Base-by-base conservation (phyloP, 2,113 vertebrate genomes). In the Rhinopomastus cyanomelas region DNA sequence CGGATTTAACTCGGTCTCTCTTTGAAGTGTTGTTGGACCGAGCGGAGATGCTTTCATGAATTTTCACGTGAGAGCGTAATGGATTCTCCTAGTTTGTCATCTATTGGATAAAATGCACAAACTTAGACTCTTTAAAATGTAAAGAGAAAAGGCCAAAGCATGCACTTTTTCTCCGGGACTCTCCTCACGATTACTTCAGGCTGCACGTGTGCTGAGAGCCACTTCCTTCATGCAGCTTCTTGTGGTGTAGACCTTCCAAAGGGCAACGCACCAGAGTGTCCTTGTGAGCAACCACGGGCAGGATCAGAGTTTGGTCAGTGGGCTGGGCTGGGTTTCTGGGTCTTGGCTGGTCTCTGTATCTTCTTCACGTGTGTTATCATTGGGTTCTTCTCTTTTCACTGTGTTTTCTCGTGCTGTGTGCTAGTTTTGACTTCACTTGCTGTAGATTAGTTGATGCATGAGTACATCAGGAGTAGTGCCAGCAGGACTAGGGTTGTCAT, bases 1-100 rank as follows among this genome's bases (percentile, higher is more conserved):
- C 5, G 29, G 64, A 85, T 91, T 96, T 91, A 77, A 88, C 46
- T 76, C 84, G 68, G 73, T 91, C 52, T 11, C 37, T 92, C 90
- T 95, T 83, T 93, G 94, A 96, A 92, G 78, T 89, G 42, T 71
- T 86, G 42, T 83, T 92, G 87, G 61, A 39, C 73, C 72, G 61
- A 93, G 78, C 59, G 60, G 37, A 61, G 77, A 85, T 79, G 30
- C 66, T 95, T 89, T 93, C 53, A 64, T 71, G 51, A 91, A 96
- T 82, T 66, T 87, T 95, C 62, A 51, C 80, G 49, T 83, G 61
- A 80, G 53, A 42, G 84, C 16, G 8, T 61, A 79, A 87, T 85
- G 79, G 82, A 75, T 77, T 88, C 73, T 72, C 94, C 60, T 69
- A 59, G 30, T 80, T 90, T 80, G 48, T 62, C 5, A 7, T 89